These are phyloP conservation scores for Lithobates sylvaticus DNA, from an alignment of 2,797 vertebrate genomes.

Conservation along the genomic window DNA sequence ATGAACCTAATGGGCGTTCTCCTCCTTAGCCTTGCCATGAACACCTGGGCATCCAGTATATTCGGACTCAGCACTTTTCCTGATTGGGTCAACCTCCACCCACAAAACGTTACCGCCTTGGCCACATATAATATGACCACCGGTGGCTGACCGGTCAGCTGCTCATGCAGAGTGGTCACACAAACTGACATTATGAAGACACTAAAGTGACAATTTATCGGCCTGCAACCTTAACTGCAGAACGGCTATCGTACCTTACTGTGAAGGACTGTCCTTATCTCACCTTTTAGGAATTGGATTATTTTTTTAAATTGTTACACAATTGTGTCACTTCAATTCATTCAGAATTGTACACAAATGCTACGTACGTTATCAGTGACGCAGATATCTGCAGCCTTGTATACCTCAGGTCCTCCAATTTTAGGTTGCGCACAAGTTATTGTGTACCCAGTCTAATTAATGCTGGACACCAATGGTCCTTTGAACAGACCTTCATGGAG, in stretches of 20 bases:
- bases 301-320: slow-evolving; percentile 30
- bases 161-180: background rate
- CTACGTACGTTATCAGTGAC: background rate
- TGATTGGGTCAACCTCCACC: slow-evolving; percentile 83
- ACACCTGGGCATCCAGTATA: slow-evolving; percentile 93
- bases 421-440: background rate
- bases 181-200: background rate
- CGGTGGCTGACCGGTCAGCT: background rate
- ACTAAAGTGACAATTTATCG: background rate
- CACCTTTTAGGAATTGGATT: background rate
- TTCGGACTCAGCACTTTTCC: slow-evolving; percentile 87
- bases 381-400: background rate
- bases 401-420: background rate
- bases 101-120: slow-evolving; percentile 75
- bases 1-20: slow-evolving; percentile 95
- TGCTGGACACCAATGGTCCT: background rate
- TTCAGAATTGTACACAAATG: slow-evolving; percentile 19
- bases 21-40: slow-evolving; percentile 90
- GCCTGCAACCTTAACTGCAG: background rate
- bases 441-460: background rate
- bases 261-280: background rate
- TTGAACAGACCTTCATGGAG: background rate
- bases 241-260: slow-evolving; percentile 3
- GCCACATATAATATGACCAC: slow-evolving; percentile 69
- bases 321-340: slow-evolving; percentile 13